Evolutionary conservation across 2,888 invertebrate species (phyloP).

Genomic region (Scaptomyza polygonia): DNA sequence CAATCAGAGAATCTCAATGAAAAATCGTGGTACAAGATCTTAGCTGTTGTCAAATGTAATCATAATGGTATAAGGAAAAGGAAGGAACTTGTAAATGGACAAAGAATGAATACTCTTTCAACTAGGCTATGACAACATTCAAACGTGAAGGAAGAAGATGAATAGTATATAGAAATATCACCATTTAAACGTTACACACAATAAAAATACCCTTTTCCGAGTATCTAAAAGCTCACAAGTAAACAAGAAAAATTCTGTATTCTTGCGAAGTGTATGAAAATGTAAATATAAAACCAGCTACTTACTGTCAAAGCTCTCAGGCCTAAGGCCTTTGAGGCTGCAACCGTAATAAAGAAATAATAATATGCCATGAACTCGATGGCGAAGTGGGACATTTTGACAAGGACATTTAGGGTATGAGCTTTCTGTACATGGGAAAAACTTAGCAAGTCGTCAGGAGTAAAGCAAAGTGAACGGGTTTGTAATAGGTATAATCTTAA

Average conservation of each 20-base stretch:
- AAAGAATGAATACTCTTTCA: background rate
- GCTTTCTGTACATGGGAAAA: background rate
- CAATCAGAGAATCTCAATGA: conserved; percentile 53
- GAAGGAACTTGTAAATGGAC: background rate
- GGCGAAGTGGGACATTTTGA: conserved; percentile 14
- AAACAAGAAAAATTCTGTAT: conserved; percentile 20
- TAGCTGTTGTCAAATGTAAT: conserved; percentile 29
- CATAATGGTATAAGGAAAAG: conserved; percentile 2
- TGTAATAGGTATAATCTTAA: too few relatives aligned
- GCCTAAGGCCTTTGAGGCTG: conserved; percentile 31
- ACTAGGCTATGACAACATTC: too few relatives aligned
- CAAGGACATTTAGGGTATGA: conserved; percentile 25
- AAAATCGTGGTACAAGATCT: conserved; percentile 9
- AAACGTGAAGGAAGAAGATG: too few relatives aligned
- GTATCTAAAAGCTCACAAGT: conserved; percentile 1
- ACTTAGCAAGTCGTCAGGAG: background rate
- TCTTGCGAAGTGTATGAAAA: conserved; percentile 36
- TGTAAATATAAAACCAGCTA: background rate
- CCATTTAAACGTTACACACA: background rate
- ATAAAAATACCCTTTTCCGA: background rate
- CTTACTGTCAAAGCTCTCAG: conserved; percentile 20
- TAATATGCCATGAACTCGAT: conserved; percentile 1
- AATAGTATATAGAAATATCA: too few relatives aligned
- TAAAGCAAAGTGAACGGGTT: too few relatives aligned
- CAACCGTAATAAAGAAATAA: conserved; percentile 5